phyloP scores from a whole-genome alignment of 2,888 invertebrate species.

The Lamproptera curius region DNA sequence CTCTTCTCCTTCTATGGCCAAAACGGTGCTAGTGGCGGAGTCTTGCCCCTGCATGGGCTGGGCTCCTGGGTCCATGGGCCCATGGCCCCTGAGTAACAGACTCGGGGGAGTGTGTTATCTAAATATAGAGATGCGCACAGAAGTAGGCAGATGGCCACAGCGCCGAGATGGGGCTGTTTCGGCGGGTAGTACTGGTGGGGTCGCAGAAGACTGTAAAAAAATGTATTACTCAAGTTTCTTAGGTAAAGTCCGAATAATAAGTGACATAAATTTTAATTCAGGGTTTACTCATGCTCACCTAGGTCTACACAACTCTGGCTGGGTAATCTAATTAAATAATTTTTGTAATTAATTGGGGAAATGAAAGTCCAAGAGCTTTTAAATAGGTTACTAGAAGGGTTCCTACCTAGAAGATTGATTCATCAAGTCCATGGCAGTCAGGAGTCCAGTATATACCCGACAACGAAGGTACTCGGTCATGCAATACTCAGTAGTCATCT shows the following conservation, averaged over 20 bases:
- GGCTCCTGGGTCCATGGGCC: no score
- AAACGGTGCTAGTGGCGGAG: no score
- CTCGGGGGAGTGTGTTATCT: no score
- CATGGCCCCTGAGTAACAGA: no score
- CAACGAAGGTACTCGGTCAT: slow-evolving; percentile 98
- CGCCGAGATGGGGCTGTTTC: no score
- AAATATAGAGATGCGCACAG: no score
- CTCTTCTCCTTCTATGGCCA: no score
- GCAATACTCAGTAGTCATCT: slow-evolving; percentile 92
- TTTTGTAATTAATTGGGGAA: background rate
- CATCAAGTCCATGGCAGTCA: slow-evolving; percentile 96
- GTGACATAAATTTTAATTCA: background rate
- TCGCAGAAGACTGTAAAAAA: no score
- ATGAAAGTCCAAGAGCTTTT: background rate
- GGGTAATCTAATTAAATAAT: background rate
- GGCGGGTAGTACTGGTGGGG: no score
- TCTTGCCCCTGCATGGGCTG: no score
- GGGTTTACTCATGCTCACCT: background rate
- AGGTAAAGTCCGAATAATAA: background rate
- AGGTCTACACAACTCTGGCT: background rate
- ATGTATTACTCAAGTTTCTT: background rate
- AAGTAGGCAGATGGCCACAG: no score
- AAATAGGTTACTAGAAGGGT: no score
- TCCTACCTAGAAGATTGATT: slow-evolving; percentile 77
- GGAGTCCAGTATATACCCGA: slow-evolving; percentile 99